These are phyloP conservation scores for Rhincodon typus DNA, from an alignment of 2,797 vertebrate species.

Conservation along the genomic window DNA sequence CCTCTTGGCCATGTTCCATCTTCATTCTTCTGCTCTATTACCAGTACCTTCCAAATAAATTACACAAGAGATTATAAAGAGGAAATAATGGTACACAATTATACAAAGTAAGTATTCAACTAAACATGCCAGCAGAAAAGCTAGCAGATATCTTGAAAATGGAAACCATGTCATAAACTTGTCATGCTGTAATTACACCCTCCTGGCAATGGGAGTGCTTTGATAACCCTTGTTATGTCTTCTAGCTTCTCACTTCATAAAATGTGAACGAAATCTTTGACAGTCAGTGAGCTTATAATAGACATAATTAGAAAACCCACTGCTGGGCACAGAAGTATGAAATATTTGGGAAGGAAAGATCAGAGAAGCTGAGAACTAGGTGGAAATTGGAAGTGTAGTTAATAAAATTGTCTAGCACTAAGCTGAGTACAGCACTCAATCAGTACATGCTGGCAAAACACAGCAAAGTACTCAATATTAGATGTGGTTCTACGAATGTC, in stretches of 20 bases:
- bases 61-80: conserved; percentile 32
- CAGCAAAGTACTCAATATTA: neutral
- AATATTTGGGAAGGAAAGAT: too few species aligned
- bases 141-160: conserved; percentile 9
- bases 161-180: neutral
- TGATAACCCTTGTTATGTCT: too few species aligned
- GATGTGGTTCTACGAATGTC: too few species aligned
- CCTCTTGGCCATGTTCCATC: conserved; percentile 94
- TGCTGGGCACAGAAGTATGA: too few species aligned
- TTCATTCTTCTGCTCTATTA: conserved; percentile 96
- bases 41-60: conserved; percentile 71
- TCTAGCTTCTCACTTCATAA: too few species aligned
- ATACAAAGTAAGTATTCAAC: conserved; percentile 37
- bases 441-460: neutral
- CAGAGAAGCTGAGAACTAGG: too few species aligned
- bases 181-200: neutral
- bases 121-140: neutral
- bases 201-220: too few species aligned
- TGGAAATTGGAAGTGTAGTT: too few species aligned
- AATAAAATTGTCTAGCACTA: too few species aligned
- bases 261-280: neutral
- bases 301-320: too few species aligned
- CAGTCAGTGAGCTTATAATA: too few species aligned
- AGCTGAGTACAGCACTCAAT: neutral
- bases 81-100: conserved; percentile 43